Percentiles rank a stretch among this genome's conserved stretches.
phyloP scores from a whole-genome alignment of 2,113 vertebrate genomes.

The Corynorhinus townsendii region DNA sequence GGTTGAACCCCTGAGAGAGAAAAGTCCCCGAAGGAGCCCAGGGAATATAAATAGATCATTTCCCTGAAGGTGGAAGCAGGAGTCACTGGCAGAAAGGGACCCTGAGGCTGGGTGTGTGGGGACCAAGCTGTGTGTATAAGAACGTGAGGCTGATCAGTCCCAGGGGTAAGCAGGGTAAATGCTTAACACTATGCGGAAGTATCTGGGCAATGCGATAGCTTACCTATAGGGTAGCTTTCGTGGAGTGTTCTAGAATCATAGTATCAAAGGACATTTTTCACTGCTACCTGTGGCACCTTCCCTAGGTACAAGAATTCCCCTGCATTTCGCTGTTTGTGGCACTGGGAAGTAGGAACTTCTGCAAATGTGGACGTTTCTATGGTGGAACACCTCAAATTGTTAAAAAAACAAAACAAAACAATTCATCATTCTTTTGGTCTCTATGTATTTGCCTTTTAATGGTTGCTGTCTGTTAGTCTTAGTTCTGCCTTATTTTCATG shows the following conservation, averaged over 20 bases:
- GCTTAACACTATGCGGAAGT: not conserved
- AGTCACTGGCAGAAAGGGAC: not conserved
- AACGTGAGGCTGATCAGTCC: not conserved
- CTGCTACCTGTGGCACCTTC: rapidly evolving
- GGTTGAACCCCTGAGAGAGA: not conserved
- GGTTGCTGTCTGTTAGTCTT: not conserved
- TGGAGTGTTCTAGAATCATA: not conserved
- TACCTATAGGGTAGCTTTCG: not conserved
- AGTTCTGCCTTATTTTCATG: not conserved
- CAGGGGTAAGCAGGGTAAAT: not conserved
- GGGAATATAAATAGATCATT: not conserved
- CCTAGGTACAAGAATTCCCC: not conserved
- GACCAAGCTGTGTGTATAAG: constrained; percentile 19
- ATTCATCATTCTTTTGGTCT: not conserved
- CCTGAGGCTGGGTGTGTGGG: not conserved
- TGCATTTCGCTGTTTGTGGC: rapidly evolving
- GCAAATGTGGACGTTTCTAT: not conserved
- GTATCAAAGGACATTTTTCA: not conserved
- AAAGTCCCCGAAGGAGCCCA: not conserved
- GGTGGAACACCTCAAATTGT: not conserved
- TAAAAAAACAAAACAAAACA: not conserved
- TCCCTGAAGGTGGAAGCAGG: not conserved
- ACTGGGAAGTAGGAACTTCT: not conserved
- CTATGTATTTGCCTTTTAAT: not conserved
- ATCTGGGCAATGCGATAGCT: not conserved